Base-by-base conservation (phyloP, 1,140 invertebrate genomes). In the Calliphora vicina region DNA sequence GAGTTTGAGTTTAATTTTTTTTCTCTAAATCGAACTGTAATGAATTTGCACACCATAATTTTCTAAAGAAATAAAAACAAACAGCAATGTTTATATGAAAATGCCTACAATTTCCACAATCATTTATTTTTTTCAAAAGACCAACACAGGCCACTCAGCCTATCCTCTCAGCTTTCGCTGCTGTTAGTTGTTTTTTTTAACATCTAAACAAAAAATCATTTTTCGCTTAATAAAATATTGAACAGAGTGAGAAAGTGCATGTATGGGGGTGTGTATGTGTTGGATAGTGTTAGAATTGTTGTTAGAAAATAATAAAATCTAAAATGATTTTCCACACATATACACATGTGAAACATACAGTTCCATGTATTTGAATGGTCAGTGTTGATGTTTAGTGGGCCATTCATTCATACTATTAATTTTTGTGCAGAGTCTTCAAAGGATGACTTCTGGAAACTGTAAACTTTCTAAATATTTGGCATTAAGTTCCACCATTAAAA, bases 171-270 rank as follows among this genome's bases (percentile, higher is more conserved):
- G 10, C 2, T 57, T 0, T 57, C 1, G 9, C 13, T 57, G 45
- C 17, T 57, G 12, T 57, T 57, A 13, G 13, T 57, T 13, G n/a
- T n/a, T 57, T n/a, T 57, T 12, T 57, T 1, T 0, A 57, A 57
- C 17, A 2, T 50, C 45, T 50, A 61, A 61, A 61, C 15, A 61
- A 61, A 61, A n/a, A 61, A 61, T 20, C 57, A 67, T 67, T 67
- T 67, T 67, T 67, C 57, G 61, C 61, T 23, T 67, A 67, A 67
- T 67, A 67, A 67, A 67, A 67, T 23, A 67, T 67, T 67, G 61
- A 67, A 23, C 20, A 9, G n/a, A 67, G 61, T 23, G 20, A 23
- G n/a, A 67, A n/a, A 23, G 61, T 67, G 61, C 15, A 57, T 57
- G 15, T 57, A 6, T 57, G 50, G 13, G 13, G 4, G 13, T 57